Evolutionary conservation across 2,888 invertebrate species (phyloP).

Genomic region (Anthophora plumipes): DNA sequence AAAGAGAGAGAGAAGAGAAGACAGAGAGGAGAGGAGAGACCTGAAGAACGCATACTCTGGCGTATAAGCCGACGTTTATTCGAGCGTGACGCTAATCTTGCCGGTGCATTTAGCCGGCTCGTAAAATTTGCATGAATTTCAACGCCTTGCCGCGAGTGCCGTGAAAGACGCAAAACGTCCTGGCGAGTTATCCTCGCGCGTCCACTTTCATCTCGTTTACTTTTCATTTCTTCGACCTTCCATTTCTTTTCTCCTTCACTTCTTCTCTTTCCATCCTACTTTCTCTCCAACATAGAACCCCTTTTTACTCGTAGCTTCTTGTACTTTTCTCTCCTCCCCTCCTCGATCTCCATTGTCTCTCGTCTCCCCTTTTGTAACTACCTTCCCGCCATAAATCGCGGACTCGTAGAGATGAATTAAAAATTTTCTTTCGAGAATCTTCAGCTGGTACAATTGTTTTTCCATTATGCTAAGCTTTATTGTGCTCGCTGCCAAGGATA

Average conservation of each 20-base stretch:
- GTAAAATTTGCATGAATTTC: conserved; percentile 59
- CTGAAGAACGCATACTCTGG: conserved; percentile 17
- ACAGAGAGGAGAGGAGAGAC: too few species aligned
- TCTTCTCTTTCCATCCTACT: not conserved
- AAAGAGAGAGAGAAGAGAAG: too few species aligned
- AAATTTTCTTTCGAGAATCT: not conserved
- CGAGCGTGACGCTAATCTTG: conserved; percentile 48
- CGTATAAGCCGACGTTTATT: conserved; percentile 53
- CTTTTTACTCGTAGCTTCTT: not conserved
- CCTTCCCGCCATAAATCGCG: conserved; percentile 13
- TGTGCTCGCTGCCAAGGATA: not conserved
- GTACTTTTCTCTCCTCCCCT: not conserved
- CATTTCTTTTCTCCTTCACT: not conserved
- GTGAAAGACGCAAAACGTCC: conserved; percentile 13
- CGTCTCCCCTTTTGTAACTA: not conserved
- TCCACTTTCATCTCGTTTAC: not conserved
- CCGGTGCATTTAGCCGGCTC: conserved; percentile 46
- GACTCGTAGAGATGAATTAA: conserved; percentile 1
- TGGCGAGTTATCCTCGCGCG: not conserved
- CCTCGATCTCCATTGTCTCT: not conserved
- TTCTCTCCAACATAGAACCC: not conserved
- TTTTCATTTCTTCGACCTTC: conserved; percentile 6
- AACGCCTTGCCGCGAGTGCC: conserved; percentile 1
- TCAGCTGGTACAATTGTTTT: not conserved
- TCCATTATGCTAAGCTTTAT: not conserved